A percentile compares a stretch with the other conserved stretches of the same genome.
phyloP scores from a whole-genome alignment of 2,797 vertebrate species.

The Alca torda region DNA sequence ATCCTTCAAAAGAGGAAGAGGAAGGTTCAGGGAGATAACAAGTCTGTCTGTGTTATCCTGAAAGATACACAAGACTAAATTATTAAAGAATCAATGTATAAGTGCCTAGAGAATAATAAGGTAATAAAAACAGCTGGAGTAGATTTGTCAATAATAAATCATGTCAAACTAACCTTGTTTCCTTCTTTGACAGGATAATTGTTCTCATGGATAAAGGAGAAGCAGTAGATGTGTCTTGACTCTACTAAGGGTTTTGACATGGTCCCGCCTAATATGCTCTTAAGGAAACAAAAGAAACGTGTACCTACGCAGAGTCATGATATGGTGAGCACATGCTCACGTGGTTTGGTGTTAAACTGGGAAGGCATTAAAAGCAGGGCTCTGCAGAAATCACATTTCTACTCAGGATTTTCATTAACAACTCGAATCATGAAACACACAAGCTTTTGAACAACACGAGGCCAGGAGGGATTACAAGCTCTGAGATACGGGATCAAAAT shows the following conservation, averaged over 20 bases:
- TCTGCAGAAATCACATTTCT: background rate
- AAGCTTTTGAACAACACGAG: background rate
- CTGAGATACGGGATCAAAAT: background rate
- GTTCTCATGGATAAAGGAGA: background rate
- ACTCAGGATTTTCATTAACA: background rate
- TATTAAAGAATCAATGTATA: background rate
- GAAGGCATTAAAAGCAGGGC: background rate
- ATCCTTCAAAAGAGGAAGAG: background rate
- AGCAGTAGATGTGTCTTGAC: background rate
- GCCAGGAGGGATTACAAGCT: background rate
- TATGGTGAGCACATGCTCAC: background rate
- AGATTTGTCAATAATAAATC: background rate
- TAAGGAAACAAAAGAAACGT: background rate
- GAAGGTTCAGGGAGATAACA: background rate
- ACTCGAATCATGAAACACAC: background rate
- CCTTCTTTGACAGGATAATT: background rate
- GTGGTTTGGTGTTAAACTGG: background rate
- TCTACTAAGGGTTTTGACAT: background rate
- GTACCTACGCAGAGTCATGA: background rate
- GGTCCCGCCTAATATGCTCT: background rate
- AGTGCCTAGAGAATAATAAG: background rate
- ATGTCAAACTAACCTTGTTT: background rate
- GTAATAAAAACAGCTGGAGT: background rate
- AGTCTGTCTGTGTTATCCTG: background rate
- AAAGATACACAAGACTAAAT: background rate